phyloP scores from a whole-genome alignment of 1,140 invertebrate species.

The Homalodisca vitripennis region DNA sequence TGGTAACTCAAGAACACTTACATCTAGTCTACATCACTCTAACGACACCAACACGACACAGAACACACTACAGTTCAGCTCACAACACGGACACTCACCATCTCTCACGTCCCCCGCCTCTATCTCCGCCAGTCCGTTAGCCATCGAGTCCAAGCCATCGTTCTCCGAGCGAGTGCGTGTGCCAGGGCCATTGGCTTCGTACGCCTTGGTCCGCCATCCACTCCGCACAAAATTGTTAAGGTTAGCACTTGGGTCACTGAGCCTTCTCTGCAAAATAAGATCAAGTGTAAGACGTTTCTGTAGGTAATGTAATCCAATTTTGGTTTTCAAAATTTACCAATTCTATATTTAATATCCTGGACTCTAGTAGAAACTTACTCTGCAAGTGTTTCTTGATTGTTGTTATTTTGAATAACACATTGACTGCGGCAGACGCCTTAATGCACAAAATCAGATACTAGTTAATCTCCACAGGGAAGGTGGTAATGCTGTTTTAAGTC shows the following conservation, averaged over 20 bases:
- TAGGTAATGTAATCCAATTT: too few species aligned
- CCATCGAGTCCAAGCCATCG: constrained; percentile 81
- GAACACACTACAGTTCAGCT: constrained; percentile 14
- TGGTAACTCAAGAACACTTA: neutral
- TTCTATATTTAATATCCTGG: too few species aligned
- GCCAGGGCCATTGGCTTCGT: constrained; percentile 51
- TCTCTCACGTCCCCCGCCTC: constrained; percentile 92
- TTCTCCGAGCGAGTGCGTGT: constrained; percentile 87
- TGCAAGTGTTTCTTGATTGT: too few species aligned
- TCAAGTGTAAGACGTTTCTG: too few species aligned
- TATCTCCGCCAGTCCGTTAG: constrained; percentile 82
- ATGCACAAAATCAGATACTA: too few species aligned
- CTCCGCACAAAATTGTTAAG: constrained; percentile 86
- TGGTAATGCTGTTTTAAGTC: too few species aligned
- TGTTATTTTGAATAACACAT: too few species aligned
- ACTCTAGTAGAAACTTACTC: too few species aligned
- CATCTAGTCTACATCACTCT: neutral
- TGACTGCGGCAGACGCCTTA: too few species aligned
- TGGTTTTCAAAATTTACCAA: too few species aligned
- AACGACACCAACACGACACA: constrained; percentile 6
- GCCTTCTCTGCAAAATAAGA: constrained; percentile 65
- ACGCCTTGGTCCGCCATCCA: constrained; percentile 68
- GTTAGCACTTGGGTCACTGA: constrained; percentile 93
- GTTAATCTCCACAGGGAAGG: too few species aligned
- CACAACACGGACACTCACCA: constrained; percentile 59